Evolutionary conservation across 2,797 vertebrate species (phyloP).

Genomic region (Epinephelus malabaricus): DNA sequence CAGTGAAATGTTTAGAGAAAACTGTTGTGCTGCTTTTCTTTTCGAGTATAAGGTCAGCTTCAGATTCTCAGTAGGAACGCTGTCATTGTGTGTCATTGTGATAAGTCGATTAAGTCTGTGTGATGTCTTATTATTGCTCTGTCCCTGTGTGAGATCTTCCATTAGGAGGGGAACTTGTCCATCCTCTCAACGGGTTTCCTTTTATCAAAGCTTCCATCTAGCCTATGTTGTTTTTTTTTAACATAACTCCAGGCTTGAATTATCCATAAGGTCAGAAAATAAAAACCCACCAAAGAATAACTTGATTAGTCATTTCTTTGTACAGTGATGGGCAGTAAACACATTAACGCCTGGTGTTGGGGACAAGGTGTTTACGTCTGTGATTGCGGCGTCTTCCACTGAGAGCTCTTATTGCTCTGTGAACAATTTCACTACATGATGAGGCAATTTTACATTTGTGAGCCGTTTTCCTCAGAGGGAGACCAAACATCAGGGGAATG

Average conservation of each 20-base stretch:
- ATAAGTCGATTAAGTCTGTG: slow-evolving; percentile 68
- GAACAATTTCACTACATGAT: slow-evolving; percentile 45
- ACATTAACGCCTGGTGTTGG: slow-evolving; percentile 39
- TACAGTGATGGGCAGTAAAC: slow-evolving; percentile 42
- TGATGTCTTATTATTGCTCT: slow-evolving; percentile 65
- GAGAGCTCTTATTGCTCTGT: slow-evolving; percentile 47
- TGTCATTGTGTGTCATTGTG: slow-evolving; percentile 62
- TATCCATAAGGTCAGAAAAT: slow-evolving; percentile 41
- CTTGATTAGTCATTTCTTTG: slow-evolving; percentile 41
- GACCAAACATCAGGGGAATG: slow-evolving; percentile 48
- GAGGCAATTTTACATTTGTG: slow-evolving; percentile 51
- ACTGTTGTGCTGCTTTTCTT: slow-evolving; percentile 34
- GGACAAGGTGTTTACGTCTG: slow-evolving; percentile 22
- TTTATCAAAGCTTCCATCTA: slow-evolving; percentile 57
- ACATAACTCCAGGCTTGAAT: slow-evolving; percentile 39
- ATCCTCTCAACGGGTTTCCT: slow-evolving; percentile 61
- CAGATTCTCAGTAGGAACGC: slow-evolving; percentile 38
- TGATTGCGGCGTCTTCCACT: slow-evolving; percentile 28
- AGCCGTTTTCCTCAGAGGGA: slow-evolving; percentile 37
- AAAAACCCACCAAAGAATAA: slow-evolving; percentile 25
- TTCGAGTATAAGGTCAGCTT: slow-evolving; percentile 48
- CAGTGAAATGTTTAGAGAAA: slow-evolving; percentile 10
- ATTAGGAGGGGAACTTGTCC: slow-evolving; percentile 62
- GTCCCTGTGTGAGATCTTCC: slow-evolving; percentile 69
- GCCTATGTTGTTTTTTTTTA: not conserved